Base-by-base conservation (phyloP, 2,113 vertebrate species). In the Alligator sinensis region DNA sequence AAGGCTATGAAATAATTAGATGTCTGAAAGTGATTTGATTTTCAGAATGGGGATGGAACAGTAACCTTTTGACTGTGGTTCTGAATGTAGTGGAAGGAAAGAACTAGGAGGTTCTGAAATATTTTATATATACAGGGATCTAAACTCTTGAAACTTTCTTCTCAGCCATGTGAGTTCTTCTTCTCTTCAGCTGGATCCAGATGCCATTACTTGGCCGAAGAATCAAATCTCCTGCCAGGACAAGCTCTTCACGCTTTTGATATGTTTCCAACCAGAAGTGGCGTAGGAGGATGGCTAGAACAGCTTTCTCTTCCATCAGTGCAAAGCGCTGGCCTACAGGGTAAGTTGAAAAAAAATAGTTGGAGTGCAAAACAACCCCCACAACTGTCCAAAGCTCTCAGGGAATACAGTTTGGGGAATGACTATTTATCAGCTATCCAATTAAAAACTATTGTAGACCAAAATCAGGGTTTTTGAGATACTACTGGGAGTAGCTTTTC, bases 281-380 rank as follows among this genome's bases (percentile, higher is more conserved):
- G 7, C 98, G 98, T 88, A 99, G 96, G 84, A 99, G 88, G 27
- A 96, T 94, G 0, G 98, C 96, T 80, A 99, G 75, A 64, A 98
- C 22, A 77, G 98, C 97, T 88, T 99, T 99, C 87, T 99, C 98
- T 88, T 98, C 98, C 96, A 98, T 98, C 11, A 98, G 19, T 14
- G 98, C 98, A 81, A 99, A 98, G 11, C 96, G 98, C 63, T 98
- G 97, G 81, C 98, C 98, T 99, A 89, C 55, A 85, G 75, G 81
- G 76, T 77, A 30, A 86, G 90, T 47, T 11, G 2, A 90, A 93
- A 94, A 55, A 92, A 30, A 61, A 87, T 54, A 14, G n/a, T 24
- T 62, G 22, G 24, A 62, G 6, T 18, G 72, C 16, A 25, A 24
- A 62, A 28, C 11, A 19, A 54, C 55, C 28, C 19, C 77, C 77